Evolutionary conservation across 2,888 invertebrate genomes (phyloP).

Genomic region (Meghimatium bilineatum): DNA sequence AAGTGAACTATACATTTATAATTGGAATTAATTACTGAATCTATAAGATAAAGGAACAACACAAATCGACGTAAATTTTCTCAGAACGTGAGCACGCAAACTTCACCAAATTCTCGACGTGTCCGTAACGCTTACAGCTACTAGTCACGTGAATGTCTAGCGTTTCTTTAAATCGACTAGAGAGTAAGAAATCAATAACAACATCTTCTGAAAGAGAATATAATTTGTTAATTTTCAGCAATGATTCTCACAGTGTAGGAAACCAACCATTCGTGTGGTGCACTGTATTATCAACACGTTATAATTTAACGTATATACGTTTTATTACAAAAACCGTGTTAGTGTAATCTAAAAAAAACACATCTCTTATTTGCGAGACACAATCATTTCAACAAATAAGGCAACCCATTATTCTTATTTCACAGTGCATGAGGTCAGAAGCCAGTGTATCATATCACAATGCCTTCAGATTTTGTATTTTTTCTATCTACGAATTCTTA

Average conservation of each 20-base stretch:
- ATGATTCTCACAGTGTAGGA: neutral
- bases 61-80: neutral
- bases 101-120: neutral
- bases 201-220: neutral
- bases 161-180: neutral
- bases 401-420: too few relatives aligned
- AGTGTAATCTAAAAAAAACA: too few relatives aligned
- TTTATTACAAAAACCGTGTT: too few relatives aligned
- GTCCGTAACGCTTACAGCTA: neutral
- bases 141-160: neutral
- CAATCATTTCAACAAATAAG: too few relatives aligned
- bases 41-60: neutral
- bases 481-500: too few relatives aligned
- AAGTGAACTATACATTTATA: too few relatives aligned
- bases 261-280: neutral
- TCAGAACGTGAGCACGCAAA: neutral
- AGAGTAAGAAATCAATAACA: neutral
- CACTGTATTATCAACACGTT: too few relatives aligned
- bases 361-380: too few relatives aligned
- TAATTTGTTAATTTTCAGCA: neutral
- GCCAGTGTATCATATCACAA: too few relatives aligned
- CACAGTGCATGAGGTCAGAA: too few relatives aligned
- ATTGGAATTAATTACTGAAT: neutral
- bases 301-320: too few relatives aligned
- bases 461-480: too few relatives aligned